A percentile compares a stretch with the other conserved stretches of the same genome.
Evolutionary conservation across 2,888 invertebrate genomes (phyloP).

Genomic region (Andrena haemorrhoa): DNA sequence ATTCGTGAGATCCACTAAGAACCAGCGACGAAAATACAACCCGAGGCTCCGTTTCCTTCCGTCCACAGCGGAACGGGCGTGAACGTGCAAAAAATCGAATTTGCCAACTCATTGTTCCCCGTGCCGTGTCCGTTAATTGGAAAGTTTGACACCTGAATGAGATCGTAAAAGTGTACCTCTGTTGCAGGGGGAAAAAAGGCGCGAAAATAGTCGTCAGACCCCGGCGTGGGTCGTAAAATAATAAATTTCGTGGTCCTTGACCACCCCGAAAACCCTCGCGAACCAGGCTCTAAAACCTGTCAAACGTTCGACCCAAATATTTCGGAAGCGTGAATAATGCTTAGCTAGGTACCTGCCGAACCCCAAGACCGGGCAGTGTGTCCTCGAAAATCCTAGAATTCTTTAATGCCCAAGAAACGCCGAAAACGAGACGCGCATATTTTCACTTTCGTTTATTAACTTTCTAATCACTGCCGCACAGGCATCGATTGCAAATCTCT

Average conservation of each 20-base stretch:
- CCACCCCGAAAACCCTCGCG: constrained; percentile 56
- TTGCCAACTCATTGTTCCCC: constrained; percentile 52
- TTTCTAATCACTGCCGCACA: background rate
- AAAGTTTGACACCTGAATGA: constrained; percentile 61
- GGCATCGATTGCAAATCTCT: background rate
- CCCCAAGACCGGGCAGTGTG: constrained; percentile 6
- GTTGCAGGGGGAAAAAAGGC: constrained; percentile 35
- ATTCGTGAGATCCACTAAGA: background rate
- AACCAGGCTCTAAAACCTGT: constrained; percentile 57
- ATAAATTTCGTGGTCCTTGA: constrained; percentile 60
- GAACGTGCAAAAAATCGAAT: constrained; percentile 53
- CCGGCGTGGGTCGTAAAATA: constrained; percentile 55
- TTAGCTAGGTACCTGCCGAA: constrained; percentile 38
- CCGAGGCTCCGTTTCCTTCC: constrained; percentile 43
- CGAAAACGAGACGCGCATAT: too few relatives aligned
- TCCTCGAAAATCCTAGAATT: constrained; percentile 9
- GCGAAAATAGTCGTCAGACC: constrained; percentile 56
- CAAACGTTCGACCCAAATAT: constrained; percentile 57
- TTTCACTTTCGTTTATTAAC: too few relatives aligned
- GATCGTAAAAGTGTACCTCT: constrained; percentile 55
- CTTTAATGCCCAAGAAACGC: background rate
- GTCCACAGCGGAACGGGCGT: constrained; percentile 42
- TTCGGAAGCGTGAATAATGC: constrained; percentile 38
- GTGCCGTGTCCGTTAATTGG: constrained; percentile 54
- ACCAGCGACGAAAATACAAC: constrained; percentile 37